Conservation (phyloP, 1,140 invertebrate species). For the Hetaerina americana region DNA sequence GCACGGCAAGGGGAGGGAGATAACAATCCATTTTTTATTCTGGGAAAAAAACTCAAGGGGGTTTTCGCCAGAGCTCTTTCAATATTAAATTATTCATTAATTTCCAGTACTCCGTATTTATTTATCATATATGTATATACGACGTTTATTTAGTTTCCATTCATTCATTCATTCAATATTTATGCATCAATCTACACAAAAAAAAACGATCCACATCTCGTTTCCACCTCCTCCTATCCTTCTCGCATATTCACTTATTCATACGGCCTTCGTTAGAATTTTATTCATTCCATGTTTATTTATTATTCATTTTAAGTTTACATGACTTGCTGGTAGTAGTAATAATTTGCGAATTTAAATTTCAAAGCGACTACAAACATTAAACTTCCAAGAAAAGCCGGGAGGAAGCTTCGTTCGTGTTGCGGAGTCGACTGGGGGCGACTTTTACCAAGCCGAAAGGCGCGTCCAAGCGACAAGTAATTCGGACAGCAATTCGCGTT, state of each 20-base stretch:
- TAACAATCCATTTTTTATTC: not conserved
- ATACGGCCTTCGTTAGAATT: not conserved
- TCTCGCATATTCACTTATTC: not conserved
- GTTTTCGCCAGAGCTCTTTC: not conserved
- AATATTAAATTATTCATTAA: slow-evolving; percentile 1
- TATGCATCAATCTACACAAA: not conserved
- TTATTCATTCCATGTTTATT: not conserved
- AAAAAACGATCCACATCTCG: not conserved
- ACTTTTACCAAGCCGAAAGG: too few relatives aligned
- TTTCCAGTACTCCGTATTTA: not conserved
- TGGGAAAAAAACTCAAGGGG: not conserved
- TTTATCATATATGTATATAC: not conserved
- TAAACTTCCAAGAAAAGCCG: not conserved
- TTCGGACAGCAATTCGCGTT: not conserved
- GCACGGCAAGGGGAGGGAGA: too few relatives aligned
- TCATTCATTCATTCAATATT: not conserved
- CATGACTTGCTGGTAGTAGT: not conserved
- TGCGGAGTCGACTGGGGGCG: too few relatives aligned
- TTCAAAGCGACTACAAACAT: not conserved
- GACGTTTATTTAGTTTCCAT: not conserved
- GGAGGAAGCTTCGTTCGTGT: not conserved
- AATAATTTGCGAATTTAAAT: not conserved
- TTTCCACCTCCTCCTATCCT: not conserved
- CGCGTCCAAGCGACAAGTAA: too few relatives aligned
- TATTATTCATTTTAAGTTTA: slow-evolving; percentile 1